phyloP scores from a whole-genome alignment of 1,140 invertebrate species.

The Sinonovacula constricta region DNA sequence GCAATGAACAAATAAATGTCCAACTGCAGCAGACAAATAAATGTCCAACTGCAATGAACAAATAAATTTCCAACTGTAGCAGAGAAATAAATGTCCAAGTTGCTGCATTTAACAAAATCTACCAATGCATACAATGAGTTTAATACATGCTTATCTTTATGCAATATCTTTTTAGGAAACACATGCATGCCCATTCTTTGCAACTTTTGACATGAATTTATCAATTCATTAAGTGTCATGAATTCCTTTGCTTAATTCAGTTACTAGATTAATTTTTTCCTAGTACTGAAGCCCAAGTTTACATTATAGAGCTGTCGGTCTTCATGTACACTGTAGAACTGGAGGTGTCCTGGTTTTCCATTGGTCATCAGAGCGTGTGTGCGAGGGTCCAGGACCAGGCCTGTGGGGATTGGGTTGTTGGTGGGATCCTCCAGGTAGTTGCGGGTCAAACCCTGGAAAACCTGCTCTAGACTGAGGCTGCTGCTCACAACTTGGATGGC shows the following conservation, averaged over 20 bases:
- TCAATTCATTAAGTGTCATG: not conserved
- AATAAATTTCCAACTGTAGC: too few species aligned
- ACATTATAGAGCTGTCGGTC: constrained; percentile 88
- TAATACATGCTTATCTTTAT: too few species aligned
- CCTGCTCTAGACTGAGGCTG: constrained; percentile 81
- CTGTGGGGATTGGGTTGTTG: constrained; percentile 81
- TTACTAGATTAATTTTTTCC: not conserved
- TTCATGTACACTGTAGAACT: constrained; percentile 86
- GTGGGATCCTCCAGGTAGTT: constrained; percentile 56
- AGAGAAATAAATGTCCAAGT: too few species aligned
- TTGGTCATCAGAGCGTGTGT: constrained; percentile 86
- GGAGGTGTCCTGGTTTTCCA: constrained; percentile 87
- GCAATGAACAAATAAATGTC: too few species aligned
- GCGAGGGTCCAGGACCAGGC: constrained; percentile 84
- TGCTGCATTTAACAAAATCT: too few species aligned
- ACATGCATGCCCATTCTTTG: not conserved
- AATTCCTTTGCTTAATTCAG: not conserved
- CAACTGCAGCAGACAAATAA: too few species aligned
- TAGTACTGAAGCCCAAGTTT: constrained; percentile 79
- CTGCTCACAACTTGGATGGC: constrained; percentile 85
- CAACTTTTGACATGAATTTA: too few species aligned
- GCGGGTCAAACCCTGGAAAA: constrained; percentile 84
- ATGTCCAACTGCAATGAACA: too few species aligned
- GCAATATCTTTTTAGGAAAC: not conserved
- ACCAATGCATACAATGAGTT: too few species aligned